Percentiles rank a stretch among this genome's conserved stretches.
Conservation (phyloP, 2,113 vertebrate genomes). For the Macroglossus sobrinus region DNA sequence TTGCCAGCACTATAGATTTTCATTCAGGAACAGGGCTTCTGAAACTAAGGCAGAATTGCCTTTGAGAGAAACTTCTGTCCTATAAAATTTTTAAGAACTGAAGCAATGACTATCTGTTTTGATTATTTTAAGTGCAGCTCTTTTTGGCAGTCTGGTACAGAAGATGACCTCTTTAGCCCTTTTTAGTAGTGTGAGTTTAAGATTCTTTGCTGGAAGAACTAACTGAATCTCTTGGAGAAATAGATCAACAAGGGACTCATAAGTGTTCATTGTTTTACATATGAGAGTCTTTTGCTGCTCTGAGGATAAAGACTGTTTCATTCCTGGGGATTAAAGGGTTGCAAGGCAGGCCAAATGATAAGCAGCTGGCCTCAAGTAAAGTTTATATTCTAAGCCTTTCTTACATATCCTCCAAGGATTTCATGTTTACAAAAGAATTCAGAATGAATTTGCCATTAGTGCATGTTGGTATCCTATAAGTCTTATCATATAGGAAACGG, state of each 20-base stretch:
- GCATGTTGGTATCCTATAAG: neutral
- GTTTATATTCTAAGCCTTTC: conserved; percentile 11
- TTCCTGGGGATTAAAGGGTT: conserved; percentile 43
- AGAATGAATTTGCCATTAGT: neutral
- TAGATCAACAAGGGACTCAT: conserved; percentile 29
- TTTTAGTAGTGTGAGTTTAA: conserved; percentile 37
- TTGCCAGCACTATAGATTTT: conserved; percentile 55
- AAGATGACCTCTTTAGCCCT: conserved; percentile 17
- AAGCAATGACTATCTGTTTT: conserved; percentile 50
- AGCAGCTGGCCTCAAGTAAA: conserved; percentile 41
- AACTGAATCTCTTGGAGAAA: conserved; percentile 36
- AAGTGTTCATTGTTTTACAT: conserved; percentile 46
- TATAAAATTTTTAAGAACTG: conserved; percentile 60
- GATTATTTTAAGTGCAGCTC: conserved; percentile 41
- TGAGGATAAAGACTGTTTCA: conserved; percentile 27
- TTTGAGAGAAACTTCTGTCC: conserved; percentile 46
- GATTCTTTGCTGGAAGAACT: conserved; percentile 31
- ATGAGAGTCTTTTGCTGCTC: conserved; percentile 40
- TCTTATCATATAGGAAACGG: neutral
- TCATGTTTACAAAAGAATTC: conserved; percentile 38
- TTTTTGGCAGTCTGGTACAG: neutral
- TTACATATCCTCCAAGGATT: conserved; percentile 18
- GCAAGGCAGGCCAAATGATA: conserved; percentile 35
- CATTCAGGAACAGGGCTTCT: conserved; percentile 52
- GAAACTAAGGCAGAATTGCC: conserved; percentile 7